These are phyloP conservation scores for Aix galericulata DNA, from an alignment of 2,113 vertebrate species.

Conservation along the genomic window DNA sequence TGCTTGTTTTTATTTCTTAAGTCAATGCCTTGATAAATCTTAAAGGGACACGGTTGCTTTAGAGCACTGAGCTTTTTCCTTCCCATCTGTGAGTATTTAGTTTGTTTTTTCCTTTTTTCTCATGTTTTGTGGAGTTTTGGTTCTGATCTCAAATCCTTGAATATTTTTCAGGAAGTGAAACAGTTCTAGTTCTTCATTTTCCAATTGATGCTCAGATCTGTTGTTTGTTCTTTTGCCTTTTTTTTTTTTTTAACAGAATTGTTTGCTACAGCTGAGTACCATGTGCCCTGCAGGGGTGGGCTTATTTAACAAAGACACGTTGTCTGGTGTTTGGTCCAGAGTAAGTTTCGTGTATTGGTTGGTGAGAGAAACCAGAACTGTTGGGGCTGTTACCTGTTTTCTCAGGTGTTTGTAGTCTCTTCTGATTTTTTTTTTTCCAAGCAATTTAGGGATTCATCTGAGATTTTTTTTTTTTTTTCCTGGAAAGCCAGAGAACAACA, in stretches of 20 bases:
- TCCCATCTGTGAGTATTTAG: conserved; percentile 26
- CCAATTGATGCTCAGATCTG: neutral
- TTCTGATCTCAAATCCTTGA: neutral
- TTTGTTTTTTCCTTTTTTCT: neutral
- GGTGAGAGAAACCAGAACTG: neutral
- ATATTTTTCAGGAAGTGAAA: neutral
- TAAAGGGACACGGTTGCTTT: conserved; percentile 6
- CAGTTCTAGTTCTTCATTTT: neutral
- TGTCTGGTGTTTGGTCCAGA: neutral
- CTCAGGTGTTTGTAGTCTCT: neutral
- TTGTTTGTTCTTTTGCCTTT: too few relatives aligned
- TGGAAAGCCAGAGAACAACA: neutral
- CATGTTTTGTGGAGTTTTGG: neutral
- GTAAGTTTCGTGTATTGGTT: neutral
- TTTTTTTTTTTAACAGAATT: neutral
- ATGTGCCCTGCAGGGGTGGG: neutral
- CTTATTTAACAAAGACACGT: rapidly evolving
- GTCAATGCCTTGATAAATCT: neutral
- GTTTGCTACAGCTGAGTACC: rapidly evolving
- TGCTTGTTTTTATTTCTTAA: neutral
- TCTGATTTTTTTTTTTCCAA: neutral
- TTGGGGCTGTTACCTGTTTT: neutral
- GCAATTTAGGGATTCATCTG: neutral
- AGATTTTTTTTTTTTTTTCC: neutral
- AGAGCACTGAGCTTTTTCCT: conserved; percentile 49